A percentile compares a stretch with the other conserved stretches of the same genome.
These are phyloP conservation scores for Ibycter americanus DNA, from an alignment of 2,797 vertebrate species.

Conservation along the genomic window DNA sequence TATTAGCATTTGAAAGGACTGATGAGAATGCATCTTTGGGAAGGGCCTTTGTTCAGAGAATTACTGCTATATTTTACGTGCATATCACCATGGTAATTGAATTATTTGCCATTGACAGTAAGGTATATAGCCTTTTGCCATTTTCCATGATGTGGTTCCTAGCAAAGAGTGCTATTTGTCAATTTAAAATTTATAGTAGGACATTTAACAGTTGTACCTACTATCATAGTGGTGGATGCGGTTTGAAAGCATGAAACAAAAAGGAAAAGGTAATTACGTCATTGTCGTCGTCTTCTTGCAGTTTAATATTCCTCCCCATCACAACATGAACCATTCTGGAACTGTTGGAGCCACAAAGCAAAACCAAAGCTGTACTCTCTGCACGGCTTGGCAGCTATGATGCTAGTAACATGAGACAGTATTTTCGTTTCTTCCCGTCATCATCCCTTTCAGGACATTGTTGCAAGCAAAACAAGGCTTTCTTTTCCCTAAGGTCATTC, in stretches of 20 bases:
- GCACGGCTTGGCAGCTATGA: not conserved
- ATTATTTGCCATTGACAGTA: constrained; percentile 35
- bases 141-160: constrained; percentile 20
- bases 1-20: constrained; percentile 40
- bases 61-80: not conserved
- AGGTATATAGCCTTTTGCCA: constrained; percentile 12
- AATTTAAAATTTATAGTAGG: constrained; percentile 22
- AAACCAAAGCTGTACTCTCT: not conserved
- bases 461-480: not conserved
- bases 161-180: constrained; percentile 33
- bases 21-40: constrained; percentile 1
- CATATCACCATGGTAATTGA: constrained; percentile 31
- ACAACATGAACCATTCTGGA: not conserved
- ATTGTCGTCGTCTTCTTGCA: not conserved
- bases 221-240: not conserved
- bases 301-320: not conserved
- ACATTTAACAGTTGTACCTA: constrained; percentile 3
- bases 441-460: not conserved
- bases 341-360: not conserved
- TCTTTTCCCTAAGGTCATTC: not conserved
- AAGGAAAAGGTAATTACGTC: not conserved
- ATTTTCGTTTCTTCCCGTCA: not conserved
- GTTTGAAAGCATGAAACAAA: constrained; percentile 10
- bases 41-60: constrained; percentile 33
- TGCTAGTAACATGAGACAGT: not conserved